Conservation (phyloP, 2,113 vertebrate genomes). For the Petromus typicus region DNA sequence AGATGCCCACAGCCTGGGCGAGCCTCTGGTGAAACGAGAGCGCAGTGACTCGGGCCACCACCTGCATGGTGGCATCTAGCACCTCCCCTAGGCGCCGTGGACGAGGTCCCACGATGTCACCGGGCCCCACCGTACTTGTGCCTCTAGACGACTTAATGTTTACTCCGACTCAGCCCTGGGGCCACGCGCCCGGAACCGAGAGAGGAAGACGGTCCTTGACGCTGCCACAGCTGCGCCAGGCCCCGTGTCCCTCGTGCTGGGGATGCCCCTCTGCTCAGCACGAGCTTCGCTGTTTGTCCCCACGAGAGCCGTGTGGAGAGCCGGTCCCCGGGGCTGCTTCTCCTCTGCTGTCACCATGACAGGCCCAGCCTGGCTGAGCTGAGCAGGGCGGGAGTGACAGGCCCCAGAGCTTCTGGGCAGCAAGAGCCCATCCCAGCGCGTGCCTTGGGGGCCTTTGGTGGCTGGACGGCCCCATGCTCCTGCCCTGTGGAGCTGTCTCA, state of each 20-base stretch:
- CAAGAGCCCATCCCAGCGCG: background rate
- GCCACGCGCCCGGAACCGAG: background rate
- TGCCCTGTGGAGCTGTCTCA: accelerated
- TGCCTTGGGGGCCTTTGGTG: accelerated
- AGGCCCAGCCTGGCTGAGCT: background rate
- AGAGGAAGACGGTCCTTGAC: background rate
- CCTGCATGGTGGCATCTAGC: slow-evolving; percentile 95
- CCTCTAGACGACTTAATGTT: slow-evolving; percentile 82
- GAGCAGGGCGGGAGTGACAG: accelerated
- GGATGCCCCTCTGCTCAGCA: background rate
- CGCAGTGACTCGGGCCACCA: slow-evolving; percentile 92
- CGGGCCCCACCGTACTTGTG: slow-evolving; percentile 64
- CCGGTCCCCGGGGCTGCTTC: background rate
- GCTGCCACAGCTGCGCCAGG: accelerated
- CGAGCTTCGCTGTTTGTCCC: background rate
- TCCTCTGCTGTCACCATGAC: background rate
- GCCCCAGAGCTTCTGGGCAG: background rate
- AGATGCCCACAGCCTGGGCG: slow-evolving; percentile 84
- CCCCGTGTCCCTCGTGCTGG: background rate
- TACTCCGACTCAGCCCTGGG: slow-evolving; percentile 57
- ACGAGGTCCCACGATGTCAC: slow-evolving; percentile 26
- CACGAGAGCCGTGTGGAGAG: background rate
- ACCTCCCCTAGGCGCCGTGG: accelerated
- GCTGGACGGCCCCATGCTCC: accelerated
- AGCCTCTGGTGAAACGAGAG: slow-evolving; percentile 95